A percentile compares a stretch with the other conserved stretches of the same genome.
These are phyloP conservation scores for Gopherus flavomarginatus DNA, from an alignment of 2,113 vertebrate species.

Conservation along the genomic window DNA sequence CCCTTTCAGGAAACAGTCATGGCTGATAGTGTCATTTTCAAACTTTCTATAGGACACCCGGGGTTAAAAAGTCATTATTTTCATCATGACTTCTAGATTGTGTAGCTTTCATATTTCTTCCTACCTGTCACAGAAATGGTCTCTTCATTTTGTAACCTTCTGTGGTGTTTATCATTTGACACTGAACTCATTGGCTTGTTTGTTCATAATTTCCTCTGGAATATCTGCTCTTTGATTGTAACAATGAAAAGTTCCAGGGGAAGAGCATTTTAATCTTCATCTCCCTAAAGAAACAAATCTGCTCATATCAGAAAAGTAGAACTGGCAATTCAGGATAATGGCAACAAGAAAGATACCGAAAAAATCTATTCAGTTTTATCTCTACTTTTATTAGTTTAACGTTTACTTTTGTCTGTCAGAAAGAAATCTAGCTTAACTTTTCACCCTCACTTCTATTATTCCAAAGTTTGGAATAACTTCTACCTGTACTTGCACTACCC, in stretches of 20 bases:
- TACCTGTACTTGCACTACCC: neutral
- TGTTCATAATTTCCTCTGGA: conserved; percentile 26
- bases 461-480: neutral
- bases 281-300: neutral
- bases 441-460: neutral
- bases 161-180: conserved; percentile 30
- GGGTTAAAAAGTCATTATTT: neutral
- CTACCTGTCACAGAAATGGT: conserved; percentile 27
- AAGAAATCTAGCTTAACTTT: neutral
- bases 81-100: conserved; percentile 38
- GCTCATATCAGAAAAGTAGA: neutral
- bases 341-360: neutral
- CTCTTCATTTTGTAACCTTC: conserved; percentile 38
- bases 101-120: neutral
- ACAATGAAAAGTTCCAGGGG: neutral
- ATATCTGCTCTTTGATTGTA: conserved; percentile 17
- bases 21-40: conserved; percentile 3
- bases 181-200: neutral
- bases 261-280: neutral
- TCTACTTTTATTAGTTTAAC: neutral
- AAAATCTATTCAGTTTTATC: neutral
- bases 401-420: neutral
- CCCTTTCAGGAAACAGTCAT: neutral
- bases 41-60: neutral
- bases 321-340: neutral